Base-by-base conservation (phyloP, 2,888 invertebrate genomes). In the Helobdella robusta region DNA sequence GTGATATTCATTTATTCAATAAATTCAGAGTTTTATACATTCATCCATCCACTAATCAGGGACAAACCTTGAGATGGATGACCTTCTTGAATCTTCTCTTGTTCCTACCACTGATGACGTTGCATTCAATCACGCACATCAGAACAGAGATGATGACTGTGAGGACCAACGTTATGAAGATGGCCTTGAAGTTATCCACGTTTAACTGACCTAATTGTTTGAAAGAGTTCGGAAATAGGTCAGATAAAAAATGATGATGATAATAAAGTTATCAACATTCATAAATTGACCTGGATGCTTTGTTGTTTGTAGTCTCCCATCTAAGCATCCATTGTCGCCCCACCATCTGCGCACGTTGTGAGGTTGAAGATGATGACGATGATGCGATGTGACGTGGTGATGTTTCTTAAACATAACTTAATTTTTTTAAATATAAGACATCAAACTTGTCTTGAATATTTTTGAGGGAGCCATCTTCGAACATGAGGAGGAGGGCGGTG, bases 361-460 rank as follows among this genome's bases (percentile, higher is more conserved):
- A 56, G 8, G 32, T 30, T 30, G 56, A 56, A 1, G 56, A 56
- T 25, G 56, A 30, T 1, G 25, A 56, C 18, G 56, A 30, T 30
- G 56, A 56, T 56, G 56, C n/a, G n/a, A n/a, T n/a, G n/a, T n/a
- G n/a, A n/a, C n/a, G n/a, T n/a, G n/a, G n/a, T n/a, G n/a, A n/a
- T n/a, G n/a, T n/a, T n/a, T n/a, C n/a, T n/a, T n/a, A n/a, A n/a
- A 40, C 44, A n/a, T n/a, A 40, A 15, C n/a, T 40, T 40, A 40
- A 40, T 40, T 15, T 15, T 40, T 15, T n/a, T 40, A 15, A 40
- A 15, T 15, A 15, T 40, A 15, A 4, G 15, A 3, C 25, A n/a
- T 28, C 54, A 50, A 68, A 77, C 77, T 73, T 76, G 60, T 75
- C 73, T 70, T 77, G 76, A 25, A 77, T 66, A 59, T 76, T 73